These are phyloP conservation scores for Pelochelys cantorii DNA, from an alignment of 2,797 vertebrate species.

Conservation along the genomic window DNA sequence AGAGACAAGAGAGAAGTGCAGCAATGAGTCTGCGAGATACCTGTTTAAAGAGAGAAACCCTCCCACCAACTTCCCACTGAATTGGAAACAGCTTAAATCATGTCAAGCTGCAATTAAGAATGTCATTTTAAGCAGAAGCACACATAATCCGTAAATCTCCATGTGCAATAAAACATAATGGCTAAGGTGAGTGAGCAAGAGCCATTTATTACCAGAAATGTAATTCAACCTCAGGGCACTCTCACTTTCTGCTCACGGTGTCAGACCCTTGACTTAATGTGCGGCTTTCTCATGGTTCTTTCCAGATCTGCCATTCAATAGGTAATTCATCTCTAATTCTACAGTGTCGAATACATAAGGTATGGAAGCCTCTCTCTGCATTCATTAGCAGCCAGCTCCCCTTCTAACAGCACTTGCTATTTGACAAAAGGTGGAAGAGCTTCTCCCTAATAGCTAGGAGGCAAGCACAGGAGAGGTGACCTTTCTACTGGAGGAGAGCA, in stretches of 20 bases:
- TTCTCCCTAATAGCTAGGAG: background rate
- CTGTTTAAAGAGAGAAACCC: constrained; percentile 15
- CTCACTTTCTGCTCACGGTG: background rate
- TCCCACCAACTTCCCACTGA: background rate
- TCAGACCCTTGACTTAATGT: constrained; percentile 21
- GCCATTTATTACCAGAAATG: constrained; percentile 45
- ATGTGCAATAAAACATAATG: constrained; percentile 64
- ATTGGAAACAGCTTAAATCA: constrained; percentile 44
- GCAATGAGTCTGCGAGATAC: constrained; percentile 18
- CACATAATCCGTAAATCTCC: constrained; percentile 52
- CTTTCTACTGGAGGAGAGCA: background rate
- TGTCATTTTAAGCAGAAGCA: constrained; percentile 44
- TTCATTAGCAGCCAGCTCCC: background rate
- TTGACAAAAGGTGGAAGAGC: background rate
- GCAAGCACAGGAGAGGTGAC: background rate
- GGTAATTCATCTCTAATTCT: constrained; percentile 17
- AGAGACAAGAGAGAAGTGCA: background rate
- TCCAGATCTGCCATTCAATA: background rate
- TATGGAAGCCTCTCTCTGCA: background rate
- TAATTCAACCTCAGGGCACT: constrained; percentile 44
- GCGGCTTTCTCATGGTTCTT: constrained; percentile 35
- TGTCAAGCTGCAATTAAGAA: constrained; percentile 56
- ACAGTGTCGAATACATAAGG: background rate
- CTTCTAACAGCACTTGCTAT: background rate
- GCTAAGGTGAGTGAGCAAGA: constrained; percentile 4